Conservation (phyloP, 2,113 vertebrate genomes). For the Progne subis region DNA sequence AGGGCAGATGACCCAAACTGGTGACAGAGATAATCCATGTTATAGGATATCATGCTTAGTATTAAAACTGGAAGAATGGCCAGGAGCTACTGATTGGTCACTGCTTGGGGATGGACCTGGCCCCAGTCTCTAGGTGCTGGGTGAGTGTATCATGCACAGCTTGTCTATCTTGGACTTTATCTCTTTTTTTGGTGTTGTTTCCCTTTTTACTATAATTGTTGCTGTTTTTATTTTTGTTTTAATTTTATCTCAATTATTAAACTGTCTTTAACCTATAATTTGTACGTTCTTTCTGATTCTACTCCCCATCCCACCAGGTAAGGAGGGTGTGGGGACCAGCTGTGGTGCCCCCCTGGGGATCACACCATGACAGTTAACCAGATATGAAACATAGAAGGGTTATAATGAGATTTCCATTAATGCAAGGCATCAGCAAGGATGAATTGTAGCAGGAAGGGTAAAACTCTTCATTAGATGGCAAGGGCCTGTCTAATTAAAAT, state of each 20-base stretch:
- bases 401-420: neutral
- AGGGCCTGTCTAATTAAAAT: neutral
- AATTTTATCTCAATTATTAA: neutral
- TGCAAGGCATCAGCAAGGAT: neutral
- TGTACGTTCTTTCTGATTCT: neutral
- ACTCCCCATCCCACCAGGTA: neutral
- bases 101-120: neutral
- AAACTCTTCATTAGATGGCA: neutral
- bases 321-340: neutral
- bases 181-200: neutral
- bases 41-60: neutral
- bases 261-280: neutral
- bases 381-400: neutral
- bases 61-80: neutral
- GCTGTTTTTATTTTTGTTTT: neutral
- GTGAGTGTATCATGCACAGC: no score
- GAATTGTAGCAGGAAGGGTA: neutral
- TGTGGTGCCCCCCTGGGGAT: neutral
- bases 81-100: neutral
- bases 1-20: neutral
- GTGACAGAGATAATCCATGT: neutral
- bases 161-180: neutral
- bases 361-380: neutral
- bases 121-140: neutral
- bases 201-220: neutral